A percentile compares a stretch with the other conserved stretches of the same genome.
Conservation (phyloP, 2,888 invertebrate species). For the Lochmaea capreae region DNA sequence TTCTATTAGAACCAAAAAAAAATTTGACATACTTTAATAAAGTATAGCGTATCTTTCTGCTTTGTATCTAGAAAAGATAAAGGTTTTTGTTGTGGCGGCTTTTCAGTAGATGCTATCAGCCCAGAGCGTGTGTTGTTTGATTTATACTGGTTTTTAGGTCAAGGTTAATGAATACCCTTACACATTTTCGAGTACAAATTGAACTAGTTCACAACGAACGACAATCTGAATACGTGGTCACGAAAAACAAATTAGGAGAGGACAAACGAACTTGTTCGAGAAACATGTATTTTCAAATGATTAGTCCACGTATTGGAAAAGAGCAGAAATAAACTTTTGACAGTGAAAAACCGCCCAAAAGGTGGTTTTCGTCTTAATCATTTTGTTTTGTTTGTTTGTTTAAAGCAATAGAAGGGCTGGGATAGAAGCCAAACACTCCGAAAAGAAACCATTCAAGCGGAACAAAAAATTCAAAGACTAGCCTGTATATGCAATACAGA, state of each 20-base stretch:
- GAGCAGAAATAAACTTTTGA: too few relatives aligned
- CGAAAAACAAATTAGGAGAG: constrained; percentile 7
- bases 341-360: too few relatives aligned
- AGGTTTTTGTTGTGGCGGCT: constrained; percentile 13
- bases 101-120: constrained; percentile 24
- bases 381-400: too few relatives aligned
- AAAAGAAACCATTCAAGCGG: too few relatives aligned
- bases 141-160: constrained; percentile 32
- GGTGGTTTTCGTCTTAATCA: too few relatives aligned
- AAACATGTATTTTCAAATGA: too few relatives aligned
- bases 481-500: too few relatives aligned
- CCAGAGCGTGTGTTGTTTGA: constrained; percentile 31
- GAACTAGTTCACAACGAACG: constrained; percentile 15
- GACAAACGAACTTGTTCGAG: too few relatives aligned
- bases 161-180: constrained; percentile 37
- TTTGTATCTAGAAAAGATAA: constrained; percentile 12
- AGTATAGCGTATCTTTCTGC: background rate
- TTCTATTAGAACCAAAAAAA: background rate
- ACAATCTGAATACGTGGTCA: constrained; percentile 18
- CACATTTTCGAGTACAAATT: constrained; percentile 5
- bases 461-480: too few relatives aligned
- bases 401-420: too few relatives aligned
- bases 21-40: background rate
- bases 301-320: too few relatives aligned
- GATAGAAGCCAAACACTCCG: too few relatives aligned